Evolutionary conservation across 2,888 invertebrate species (phyloP), one percentile per base, ranked within the genome.

Genomic region (Caenorhabditis sinica): DNA sequence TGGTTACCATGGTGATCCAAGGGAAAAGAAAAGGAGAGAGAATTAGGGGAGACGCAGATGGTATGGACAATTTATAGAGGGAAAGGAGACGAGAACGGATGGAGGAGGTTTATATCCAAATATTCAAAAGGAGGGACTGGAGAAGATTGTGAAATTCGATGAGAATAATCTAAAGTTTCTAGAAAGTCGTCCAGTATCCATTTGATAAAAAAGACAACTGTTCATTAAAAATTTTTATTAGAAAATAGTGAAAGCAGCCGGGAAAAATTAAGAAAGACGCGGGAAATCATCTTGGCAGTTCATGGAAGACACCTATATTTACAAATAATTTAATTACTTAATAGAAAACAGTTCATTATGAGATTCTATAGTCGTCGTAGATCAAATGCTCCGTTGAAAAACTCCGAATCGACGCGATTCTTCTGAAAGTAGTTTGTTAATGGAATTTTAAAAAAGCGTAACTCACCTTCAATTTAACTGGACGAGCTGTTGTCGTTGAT

Each of bases 241-340:
- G 15, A 63, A 13, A 40, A 53, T 11, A 56, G 15, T 28, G 51
- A 51, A 20, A 20, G 53, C 74, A 75, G 65, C 61, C 56, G 51
- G 75, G 53, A 61, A 30, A 28, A 66, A 49, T 36, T 17, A 53
- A 68, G 25, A 28, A 30, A 56, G 61, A 65, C 33, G 25, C 40
- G 36, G 40, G 40, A 60, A 76, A 49, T 60, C 25, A 63, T 63
- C 53, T 17, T 74, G 63, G 63, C 63, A 65, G 25, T 53, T 60
- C 20, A 60, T 40, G 43, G 61, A 65, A 36, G 36, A 61, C 25
- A 56, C 43, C 60, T 69, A 76, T 69, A 76, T 69, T 76, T 61
- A 76, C 69, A 76, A 76, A 76, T 76, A 69, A 76, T n/a, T 76
- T 76, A 69, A 53, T 56, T 36, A 40, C 11, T 45, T 49, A 66